Conservation (phyloP, 2,113 vertebrate species). For the Egretta garzetta region DNA sequence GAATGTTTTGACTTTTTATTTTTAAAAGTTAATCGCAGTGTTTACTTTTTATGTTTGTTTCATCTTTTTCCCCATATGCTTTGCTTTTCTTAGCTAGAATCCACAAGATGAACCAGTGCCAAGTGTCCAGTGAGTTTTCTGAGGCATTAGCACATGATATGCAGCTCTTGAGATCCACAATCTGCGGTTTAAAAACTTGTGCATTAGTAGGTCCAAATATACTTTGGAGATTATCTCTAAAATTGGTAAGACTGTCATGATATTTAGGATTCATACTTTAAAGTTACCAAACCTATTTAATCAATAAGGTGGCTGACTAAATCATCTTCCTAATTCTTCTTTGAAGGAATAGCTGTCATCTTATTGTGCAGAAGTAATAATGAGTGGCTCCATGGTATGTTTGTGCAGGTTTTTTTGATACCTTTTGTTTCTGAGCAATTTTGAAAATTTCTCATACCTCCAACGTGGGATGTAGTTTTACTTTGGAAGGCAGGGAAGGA, state of each 20-base stretch:
- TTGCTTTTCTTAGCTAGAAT: conserved; percentile 32
- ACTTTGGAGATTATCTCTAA: background rate
- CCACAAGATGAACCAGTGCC: background rate
- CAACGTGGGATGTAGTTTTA: background rate
- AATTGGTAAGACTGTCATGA: background rate
- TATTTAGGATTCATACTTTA: background rate
- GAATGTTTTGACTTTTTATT: conserved; percentile 50
- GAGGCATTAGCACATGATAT: background rate
- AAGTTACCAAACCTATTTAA: background rate
- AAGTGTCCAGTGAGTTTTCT: conserved; percentile 41
- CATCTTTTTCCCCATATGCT: conserved; percentile 31
- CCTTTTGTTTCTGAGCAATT: background rate
- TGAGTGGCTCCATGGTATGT: background rate
- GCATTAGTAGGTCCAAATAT: background rate
- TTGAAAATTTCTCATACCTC: background rate
- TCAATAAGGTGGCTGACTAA: background rate
- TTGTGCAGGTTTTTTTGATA: background rate
- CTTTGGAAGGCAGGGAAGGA: background rate
- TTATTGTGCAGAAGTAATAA: background rate
- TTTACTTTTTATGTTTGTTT: conserved; percentile 55
- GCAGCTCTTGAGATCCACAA: background rate
- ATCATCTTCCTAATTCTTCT: background rate
- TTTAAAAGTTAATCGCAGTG: conserved; percentile 24
- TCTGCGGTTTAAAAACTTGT: background rate
- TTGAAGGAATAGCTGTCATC: background rate